Base-by-base conservation (phyloP, 2,888 invertebrate genomes). In the Thereva unica region DNA sequence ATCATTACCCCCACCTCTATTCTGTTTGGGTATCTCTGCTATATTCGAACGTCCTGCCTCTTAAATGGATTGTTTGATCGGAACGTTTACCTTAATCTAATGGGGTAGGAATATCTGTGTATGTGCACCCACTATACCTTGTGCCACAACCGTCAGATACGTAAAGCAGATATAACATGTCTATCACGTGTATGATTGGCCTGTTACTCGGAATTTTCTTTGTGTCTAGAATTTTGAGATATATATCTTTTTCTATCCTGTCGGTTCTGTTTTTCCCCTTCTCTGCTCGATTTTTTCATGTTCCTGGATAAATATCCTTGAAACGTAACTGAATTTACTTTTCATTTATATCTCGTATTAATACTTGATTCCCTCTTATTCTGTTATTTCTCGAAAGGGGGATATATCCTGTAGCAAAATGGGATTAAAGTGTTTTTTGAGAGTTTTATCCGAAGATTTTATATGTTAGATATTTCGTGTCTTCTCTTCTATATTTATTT, bases 141-240 rank as follows among this genome's bases (percentile, higher is more conserved):
- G 5, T 49, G 49, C 23, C 23, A 23, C 23, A 23, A 23, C 23
- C 23, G 23, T 23, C 23, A 23, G 23, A 23, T 23, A 23, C 23
- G 23, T 23, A 23, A 23, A 23, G 23, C 23, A 23, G 23, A 23
- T 59, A 59, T 34, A 59, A n/a, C 45, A 59, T 40, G 49, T 59
- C 59, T 59, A 59, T 59, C 49, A 59, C 47, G 59, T 59, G 59
- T 59, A 47, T 47, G 59, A 59, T 59, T 59, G 59, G 38, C 47
- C 59, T 59, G 59, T 47, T 59, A 59, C 49, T 59, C 42, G 59
- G 59, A 47, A 47, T 59, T 59, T 59, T 59, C 59, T 59, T 59
- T 59, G 59, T 59, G 59, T 59, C 59, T 59, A 49, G 59, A 59
- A 59, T 59, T 59, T 59, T 59, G 59, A 59, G 59, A 59, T 59